Conservation (phyloP, 2,797 vertebrate genomes). For the Phyllotis vaccarum region DNA sequence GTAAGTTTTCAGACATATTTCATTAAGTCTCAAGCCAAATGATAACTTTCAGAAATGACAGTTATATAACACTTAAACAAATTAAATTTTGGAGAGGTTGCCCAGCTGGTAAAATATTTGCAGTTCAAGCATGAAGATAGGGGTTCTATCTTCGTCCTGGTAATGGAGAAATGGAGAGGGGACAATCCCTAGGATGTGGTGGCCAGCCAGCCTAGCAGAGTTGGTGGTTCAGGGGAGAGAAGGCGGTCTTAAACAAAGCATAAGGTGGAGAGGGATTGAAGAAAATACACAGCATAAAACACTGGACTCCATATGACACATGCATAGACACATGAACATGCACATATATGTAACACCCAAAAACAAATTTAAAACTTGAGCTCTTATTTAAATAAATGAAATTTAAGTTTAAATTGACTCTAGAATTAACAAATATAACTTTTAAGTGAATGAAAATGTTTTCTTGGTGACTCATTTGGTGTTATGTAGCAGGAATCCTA, state of each 20-base stretch:
- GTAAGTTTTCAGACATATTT: background rate
- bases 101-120: background rate
- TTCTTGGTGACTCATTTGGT: background rate
- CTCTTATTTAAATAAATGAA: constrained; percentile 15
- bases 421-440: background rate
- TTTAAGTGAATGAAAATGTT: background rate
- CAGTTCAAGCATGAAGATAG: too few relatives aligned
- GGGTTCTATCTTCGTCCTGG: background rate
- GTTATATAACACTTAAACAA: background rate
- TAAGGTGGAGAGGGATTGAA: too few relatives aligned
- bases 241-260: background rate
- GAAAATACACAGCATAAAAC: background rate
- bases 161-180: background rate
- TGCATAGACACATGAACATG: background rate
- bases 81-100: background rate
- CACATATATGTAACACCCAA: background rate
- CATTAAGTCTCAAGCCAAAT: background rate
- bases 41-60: background rate
- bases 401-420: constrained; percentile 14
- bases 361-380: background rate
- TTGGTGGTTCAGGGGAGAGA: background rate
- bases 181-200: background rate
- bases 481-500: too few relatives aligned
- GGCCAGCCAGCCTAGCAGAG: background rate
- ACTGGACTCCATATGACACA: background rate